Evolutionary conservation across 2,797 vertebrate genomes (phyloP), one percentile per base, ranked within the genome.

Genomic region (Huso huso): DNA sequence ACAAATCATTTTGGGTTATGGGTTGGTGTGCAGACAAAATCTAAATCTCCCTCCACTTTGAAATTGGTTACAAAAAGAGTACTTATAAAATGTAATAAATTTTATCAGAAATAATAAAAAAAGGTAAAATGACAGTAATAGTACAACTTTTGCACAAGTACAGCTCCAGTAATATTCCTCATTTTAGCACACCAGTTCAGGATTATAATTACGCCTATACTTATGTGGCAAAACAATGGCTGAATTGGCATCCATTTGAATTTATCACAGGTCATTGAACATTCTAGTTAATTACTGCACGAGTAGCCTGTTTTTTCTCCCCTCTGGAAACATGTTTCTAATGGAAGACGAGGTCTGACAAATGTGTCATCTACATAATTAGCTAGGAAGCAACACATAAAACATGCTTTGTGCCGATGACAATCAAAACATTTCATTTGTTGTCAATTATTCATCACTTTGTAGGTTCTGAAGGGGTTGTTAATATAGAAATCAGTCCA

Each of bases 371-470:
- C 91, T 90, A 88, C 88, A 88, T 93, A 95, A 94, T 96, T 97
- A 95, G 92, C 93, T 88, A 86, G 92, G 88, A 95, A 93, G 90
- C 91, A 91, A 93, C 90, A 91, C 91, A 83, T 84, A 91, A 95
- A 97, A 94, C 91, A 90, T 87, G 91, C 88, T 87, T 88, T 92
- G 88, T 88, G 88, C 89, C 83, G 86, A 91, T 89, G 88, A 93
- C 93, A 95, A 96, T 95, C 94, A 94, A 96, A 96, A 97, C 93
- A 95, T 93, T 96, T 94, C 91, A 97, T 94, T 97, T 96, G 92
- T 95, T 94, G 93, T 96, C 93, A 95, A 95, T 97, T 95, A 95
- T 96, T 94, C 90, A 94, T 93, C 82, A 92, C 90, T 95, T 94
- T 95, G 94, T 95, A 93, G 91, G 91, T 94, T 96, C 91, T 93